A percentile compares a stretch with the other conserved stretches of the same genome.
Evolutionary conservation across 2,888 invertebrate species (phyloP).

Genomic region (Ethmia dodecea): DNA sequence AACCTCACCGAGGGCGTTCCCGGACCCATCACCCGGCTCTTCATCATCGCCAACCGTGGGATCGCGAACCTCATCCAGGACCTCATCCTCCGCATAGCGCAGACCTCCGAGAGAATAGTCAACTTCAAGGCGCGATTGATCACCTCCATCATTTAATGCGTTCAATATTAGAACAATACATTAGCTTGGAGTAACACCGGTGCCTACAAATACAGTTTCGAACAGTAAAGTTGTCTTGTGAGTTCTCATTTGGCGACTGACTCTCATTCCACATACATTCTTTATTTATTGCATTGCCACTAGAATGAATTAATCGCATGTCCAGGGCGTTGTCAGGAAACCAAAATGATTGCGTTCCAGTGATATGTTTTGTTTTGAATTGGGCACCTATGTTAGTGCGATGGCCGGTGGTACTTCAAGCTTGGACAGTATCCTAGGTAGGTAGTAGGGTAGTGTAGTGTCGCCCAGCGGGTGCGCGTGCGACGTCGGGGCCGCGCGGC

Average conservation of each 20-base stretch:
- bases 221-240: too few species aligned
- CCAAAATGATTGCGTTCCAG: constrained; percentile 1
- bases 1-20: constrained; percentile 90
- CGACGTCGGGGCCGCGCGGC: constrained; percentile 22
- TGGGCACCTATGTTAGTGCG: neutral
- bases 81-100: constrained; percentile 91
- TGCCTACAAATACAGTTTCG: neutral
- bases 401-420: constrained; percentile 10
- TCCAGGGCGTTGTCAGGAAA: neutral
- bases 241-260: too few species aligned
- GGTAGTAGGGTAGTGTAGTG: constrained; percentile 28
- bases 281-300: constrained; percentile 3
- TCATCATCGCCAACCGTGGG: constrained; percentile 92
- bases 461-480: constrained; percentile 10
- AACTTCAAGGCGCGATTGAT: constrained; percentile 95
- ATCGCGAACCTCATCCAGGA: constrained; percentile 92
- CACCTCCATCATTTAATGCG: constrained; percentile 89
- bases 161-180: constrained; percentile 45
- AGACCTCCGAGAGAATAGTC: constrained; percentile 93
- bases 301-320: neutral
- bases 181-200: constrained; percentile 22
- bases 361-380: neutral
- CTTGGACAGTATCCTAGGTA: constrained; percentile 29
- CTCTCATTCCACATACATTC: too few species aligned
- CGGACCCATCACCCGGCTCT: constrained; percentile 90